A percentile compares a stretch with the other conserved stretches of the same genome.
These are phyloP conservation scores for Rattus norvegicus DNA, from an alignment of 2,113 vertebrate genomes.

Conservation along the genomic window GRCr8 NC_086023.1:53437501-53438000, in stretches of 20 bases:
- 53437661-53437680: background rate
- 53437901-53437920: constrained; percentile 11
- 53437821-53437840: constrained; percentile 1
- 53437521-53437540: background rate
- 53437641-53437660: background rate
- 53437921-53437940: background rate
- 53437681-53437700: background rate
- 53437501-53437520: constrained; percentile 47
- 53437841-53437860: constrained; percentile 26
- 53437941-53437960: background rate
- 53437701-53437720: background rate
- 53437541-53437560: background rate
- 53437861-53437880: constrained; percentile 27
- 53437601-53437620: background rate
- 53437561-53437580: background rate
- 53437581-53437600: constrained; percentile 14
- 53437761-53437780: background rate
- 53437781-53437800: background rate
- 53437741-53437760: background rate
- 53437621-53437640: constrained; percentile 2
- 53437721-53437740: background rate
- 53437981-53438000: background rate
- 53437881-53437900: constrained; percentile 24
- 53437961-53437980: background rate
- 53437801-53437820: background rate